Percentiles rank a stretch among this genome's conserved stretches.
phyloP scores from a whole-genome alignment of 2,797 vertebrate species.

The Meriones psammophilus region DNA sequence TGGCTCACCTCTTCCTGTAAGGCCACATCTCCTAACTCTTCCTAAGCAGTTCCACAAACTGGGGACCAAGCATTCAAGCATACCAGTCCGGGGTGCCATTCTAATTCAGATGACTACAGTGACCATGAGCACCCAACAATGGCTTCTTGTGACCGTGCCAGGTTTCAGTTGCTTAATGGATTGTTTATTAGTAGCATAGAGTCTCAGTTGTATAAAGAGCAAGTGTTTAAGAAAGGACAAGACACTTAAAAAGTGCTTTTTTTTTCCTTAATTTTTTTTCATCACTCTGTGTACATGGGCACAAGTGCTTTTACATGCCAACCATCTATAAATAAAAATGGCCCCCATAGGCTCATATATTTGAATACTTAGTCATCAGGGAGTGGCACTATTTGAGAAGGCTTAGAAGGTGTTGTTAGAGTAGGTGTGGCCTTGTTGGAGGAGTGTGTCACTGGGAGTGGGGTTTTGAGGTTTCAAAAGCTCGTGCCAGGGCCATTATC shows the following conservation, averaged over 20 bases:
- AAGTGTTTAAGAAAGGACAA: neutral
- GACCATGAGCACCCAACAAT: neutral
- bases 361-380: neutral
- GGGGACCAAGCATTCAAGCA: neutral
- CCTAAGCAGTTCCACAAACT: neutral
- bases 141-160: conserved; percentile 27
- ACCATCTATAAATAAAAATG: neutral
- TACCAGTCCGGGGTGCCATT: neutral
- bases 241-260: neutral
- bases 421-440: neutral
- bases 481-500: neutral
- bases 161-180: neutral
- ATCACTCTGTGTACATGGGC: neutral
- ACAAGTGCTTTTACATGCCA: neutral
- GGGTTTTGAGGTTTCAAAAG: neutral
- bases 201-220: conserved; percentile 23
- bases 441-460: neutral
- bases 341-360: neutral
- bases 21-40: neutral
- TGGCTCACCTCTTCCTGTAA: neutral
- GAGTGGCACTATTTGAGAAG: neutral
- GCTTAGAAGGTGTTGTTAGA: neutral
- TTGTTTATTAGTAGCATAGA: conserved; percentile 27
- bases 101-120: neutral
- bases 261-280: neutral